Evolutionary conservation across 2,888 invertebrate species (phyloP).

Genomic region (Netelia virgata): DNA sequence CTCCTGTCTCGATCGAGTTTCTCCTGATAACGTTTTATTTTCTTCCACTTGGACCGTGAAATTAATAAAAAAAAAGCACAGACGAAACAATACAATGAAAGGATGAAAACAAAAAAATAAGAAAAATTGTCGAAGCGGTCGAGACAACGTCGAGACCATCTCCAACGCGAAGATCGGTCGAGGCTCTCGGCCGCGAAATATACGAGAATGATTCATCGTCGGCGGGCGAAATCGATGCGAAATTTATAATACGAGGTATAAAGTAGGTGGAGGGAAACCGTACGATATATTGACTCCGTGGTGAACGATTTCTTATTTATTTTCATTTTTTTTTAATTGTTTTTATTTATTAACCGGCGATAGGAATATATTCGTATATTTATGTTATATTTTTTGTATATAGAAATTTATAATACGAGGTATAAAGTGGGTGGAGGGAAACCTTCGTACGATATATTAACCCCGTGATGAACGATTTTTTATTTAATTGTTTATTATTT

Average conservation of each 20-base stretch:
- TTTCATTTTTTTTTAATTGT: too few relatives aligned
- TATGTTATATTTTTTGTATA: background rate
- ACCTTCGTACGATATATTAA: constrained; percentile 25
- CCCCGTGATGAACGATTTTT: background rate
- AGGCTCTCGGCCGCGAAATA: constrained; percentile 1
- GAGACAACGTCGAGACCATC: constrained; percentile 35
- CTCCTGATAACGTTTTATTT: constrained; percentile 5
- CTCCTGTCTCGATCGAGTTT: constrained; percentile 11
- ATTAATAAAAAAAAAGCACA: background rate
- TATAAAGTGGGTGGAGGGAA: constrained; percentile 6
- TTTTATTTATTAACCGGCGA: background rate
- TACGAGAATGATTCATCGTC: constrained; percentile 50
- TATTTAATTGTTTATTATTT: too few relatives aligned
- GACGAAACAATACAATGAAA: constrained; percentile 5
- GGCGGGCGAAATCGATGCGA: background rate
- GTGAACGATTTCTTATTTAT: background rate
- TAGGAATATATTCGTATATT: constrained; percentile 7
- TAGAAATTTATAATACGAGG: too few relatives aligned
- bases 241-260: background rate
- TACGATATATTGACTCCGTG: background rate
- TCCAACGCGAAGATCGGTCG: background rate
- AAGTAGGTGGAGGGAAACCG: constrained; percentile 33
- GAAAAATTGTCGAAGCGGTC: background rate
- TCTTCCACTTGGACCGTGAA: background rate
- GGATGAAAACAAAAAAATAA: background rate